Base-by-base conservation (phyloP, 2,888 invertebrate species). In the Agrochola macilenta region DNA sequence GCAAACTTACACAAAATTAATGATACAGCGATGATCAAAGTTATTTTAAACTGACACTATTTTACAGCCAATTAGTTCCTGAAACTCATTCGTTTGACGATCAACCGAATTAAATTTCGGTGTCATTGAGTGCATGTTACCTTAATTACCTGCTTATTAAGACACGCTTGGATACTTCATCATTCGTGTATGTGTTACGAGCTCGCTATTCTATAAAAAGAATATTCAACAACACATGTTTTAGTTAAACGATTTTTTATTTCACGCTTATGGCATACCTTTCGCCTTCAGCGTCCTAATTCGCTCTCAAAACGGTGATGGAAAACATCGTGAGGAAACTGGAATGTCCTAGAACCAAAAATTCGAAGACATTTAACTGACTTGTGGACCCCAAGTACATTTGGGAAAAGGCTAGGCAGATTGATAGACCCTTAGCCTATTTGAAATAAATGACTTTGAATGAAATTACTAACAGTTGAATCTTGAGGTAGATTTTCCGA, bases 51-150 rank as follows among this genome's bases (percentile, higher is more conserved):
- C 39, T 74, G 49, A 57, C 69, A 75, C 70, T 78, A 76, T 20
- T 80, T 80, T 30, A 74, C 68, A 80, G 39, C 39, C 57, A 65
- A 83, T 86, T 86, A 68, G 12, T 46, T 73, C 26, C 35, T 20
- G n/a, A 30, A 68, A 46, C 43, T 26, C n/a, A 46, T 66, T 70
- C 69, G 79, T 86, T 83, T 86, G 85, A 83, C 35, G 86, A 70
- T 70, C 76, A 86, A 3, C 30, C 58, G n/a, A 72, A 68, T 65
- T 72, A 78, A 85, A 65, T 73, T 76, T 74, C 64, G 68, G 54
- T 79, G 57, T 66, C 64, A 76, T 70, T 81, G 78, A 69, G 57
- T 69, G 57, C 43, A 63, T 61, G 46, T 61, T 75, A 43, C 17
- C 26, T 69, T 52, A 7, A 61, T 74, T 61, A 81, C 14, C 8